Percentiles rank a stretch among this genome's conserved stretches.
Conservation (phyloP, 1,140 invertebrate genomes). For the Danaus plexippus region DNA sequence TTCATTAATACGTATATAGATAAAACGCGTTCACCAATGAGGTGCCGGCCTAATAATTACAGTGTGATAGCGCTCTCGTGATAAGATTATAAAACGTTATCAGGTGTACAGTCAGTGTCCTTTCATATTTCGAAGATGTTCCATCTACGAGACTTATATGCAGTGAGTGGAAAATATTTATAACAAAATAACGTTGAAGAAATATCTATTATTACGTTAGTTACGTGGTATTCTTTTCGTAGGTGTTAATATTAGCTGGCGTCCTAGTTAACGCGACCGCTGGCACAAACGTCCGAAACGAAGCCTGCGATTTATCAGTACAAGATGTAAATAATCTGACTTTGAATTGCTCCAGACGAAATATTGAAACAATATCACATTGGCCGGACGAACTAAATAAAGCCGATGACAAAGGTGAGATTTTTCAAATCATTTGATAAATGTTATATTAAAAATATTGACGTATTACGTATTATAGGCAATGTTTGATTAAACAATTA, state of each 20-base stretch:
- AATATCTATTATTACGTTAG: conserved; percentile 10
- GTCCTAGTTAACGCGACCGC: conserved; percentile 41
- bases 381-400: conserved; percentile 48
- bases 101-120: conserved; percentile 48
- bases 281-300: conserved; percentile 23
- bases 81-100: conserved; percentile 63
- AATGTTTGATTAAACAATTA: no score
- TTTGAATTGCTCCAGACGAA: conserved; percentile 54
- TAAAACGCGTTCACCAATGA: conserved; percentile 56
- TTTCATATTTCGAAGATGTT: conserved; percentile 57
- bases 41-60: conserved; percentile 45
- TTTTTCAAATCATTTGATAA: not conserved
- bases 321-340: conserved; percentile 52
- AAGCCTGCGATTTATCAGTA: conserved; percentile 45
- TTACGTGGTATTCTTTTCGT: conserved; percentile 34
- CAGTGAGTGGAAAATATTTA: conserved; percentile 40
- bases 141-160: conserved; percentile 27
- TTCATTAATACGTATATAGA: conserved; percentile 50
- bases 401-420: conserved; percentile 47
- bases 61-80: conserved; percentile 55
- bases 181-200: not conserved
- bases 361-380: conserved; percentile 39
- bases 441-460: no score
- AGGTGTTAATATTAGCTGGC: conserved; percentile 60
- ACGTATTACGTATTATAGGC: no score